These are phyloP conservation scores for Synanthedon formicaeformis DNA, from an alignment of 2,888 invertebrate species.

Conservation along the genomic window DNA sequence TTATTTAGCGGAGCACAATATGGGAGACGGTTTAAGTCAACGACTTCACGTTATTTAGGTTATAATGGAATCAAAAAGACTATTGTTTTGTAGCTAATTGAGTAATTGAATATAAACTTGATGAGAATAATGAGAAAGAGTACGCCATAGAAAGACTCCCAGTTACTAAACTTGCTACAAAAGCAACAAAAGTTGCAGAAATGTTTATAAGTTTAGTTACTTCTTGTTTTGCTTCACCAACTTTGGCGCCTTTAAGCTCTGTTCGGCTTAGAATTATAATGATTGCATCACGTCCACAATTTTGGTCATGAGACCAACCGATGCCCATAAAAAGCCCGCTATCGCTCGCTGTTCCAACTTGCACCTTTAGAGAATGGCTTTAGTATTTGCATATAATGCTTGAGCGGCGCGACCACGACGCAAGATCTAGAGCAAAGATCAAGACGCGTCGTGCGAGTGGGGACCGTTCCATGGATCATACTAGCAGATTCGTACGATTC, in stretches of 20 bases:
- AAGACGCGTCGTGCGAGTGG: slow-evolving; percentile 33
- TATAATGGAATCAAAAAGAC: no score
- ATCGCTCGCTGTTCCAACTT: slow-evolving; percentile 22
- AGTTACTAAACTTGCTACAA: no score
- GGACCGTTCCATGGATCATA: slow-evolving; percentile 31
- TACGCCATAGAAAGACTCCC: no score
- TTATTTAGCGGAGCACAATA: slow-evolving; percentile 31
- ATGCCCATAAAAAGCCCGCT: slow-evolving; percentile 12
- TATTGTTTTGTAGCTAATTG: no score
- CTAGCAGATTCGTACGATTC: slow-evolving; percentile 27
- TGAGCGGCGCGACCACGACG: slow-evolving; percentile 47
- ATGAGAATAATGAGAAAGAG: no score
- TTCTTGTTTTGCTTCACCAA: background rate
- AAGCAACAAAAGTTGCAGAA: no score
- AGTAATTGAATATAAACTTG: no score
- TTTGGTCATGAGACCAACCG: slow-evolving; percentile 4
- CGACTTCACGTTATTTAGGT: slow-evolving; percentile 3
- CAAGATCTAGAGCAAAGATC: slow-evolving; percentile 58
- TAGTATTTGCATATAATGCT: slow-evolving; percentile 58
- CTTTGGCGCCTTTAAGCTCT: background rate
- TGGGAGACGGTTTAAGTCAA: slow-evolving; percentile 25
- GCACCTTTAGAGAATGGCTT: slow-evolving; percentile 29
- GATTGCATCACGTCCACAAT: slow-evolving; percentile 3
- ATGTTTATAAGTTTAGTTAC: no score
- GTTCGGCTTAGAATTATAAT: slow-evolving; percentile 2